These are phyloP conservation scores for Crioceris asparagi DNA, from an alignment of 2,888 invertebrate genomes.

Conservation along the genomic window DNA sequence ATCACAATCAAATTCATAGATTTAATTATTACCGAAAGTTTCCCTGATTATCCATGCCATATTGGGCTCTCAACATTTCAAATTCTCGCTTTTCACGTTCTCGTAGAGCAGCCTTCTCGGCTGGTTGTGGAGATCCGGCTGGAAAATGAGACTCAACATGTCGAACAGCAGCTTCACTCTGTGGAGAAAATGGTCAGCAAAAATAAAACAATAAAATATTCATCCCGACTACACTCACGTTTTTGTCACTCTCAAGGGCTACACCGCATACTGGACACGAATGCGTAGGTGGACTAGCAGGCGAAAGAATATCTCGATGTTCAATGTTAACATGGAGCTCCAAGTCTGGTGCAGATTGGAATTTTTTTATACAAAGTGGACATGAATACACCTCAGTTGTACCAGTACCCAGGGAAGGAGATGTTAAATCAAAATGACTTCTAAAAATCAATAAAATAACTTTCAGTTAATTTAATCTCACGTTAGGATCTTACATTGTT, in stretches of 20 bases:
- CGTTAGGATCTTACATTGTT: no score
- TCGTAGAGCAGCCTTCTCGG: constrained; percentile 55
- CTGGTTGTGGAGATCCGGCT: constrained; percentile 40
- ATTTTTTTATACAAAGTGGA: constrained; percentile 65
- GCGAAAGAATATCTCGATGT: constrained; percentile 71
- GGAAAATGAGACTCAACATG: constrained; percentile 80
- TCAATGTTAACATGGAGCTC: constrained; percentile 80
- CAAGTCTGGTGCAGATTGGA: constrained; percentile 63
- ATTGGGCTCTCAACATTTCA: constrained; percentile 68
- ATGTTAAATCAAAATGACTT: constrained; percentile 71
- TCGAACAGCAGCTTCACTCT: constrained; percentile 56
- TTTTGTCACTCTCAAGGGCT: constrained; percentile 39
- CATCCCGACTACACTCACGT: constrained; percentile 31
- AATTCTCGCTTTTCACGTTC: constrained; percentile 71
- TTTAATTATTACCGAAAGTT: no score
- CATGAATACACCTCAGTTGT: constrained; percentile 55
- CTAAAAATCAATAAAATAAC: constrained; percentile 34
- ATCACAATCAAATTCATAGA: no score
- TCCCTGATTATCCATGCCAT: constrained; percentile 82
- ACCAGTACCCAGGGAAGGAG: constrained; percentile 50
- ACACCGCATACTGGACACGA: constrained; percentile 41
- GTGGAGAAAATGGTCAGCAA: neutral
- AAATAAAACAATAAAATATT: neutral
- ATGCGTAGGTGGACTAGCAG: constrained; percentile 35
- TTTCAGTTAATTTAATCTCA: no score